These are phyloP conservation scores for Scaptomyza montana DNA, from an alignment of 1,140 invertebrate species.

Conservation along the genomic window DNA sequence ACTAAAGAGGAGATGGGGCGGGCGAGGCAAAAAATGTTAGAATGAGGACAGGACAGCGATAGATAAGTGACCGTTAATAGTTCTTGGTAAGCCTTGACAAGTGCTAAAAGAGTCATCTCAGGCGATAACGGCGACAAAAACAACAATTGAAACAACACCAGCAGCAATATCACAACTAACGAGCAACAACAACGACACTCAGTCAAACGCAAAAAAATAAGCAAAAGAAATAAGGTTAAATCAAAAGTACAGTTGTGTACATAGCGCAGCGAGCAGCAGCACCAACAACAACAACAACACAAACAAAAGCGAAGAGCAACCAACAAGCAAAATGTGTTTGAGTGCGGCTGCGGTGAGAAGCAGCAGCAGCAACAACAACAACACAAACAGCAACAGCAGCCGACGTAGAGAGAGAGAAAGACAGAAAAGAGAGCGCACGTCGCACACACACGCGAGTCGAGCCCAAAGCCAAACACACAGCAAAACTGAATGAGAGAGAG, in stretches of 20 bases:
- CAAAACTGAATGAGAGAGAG: slow-evolving; percentile 40
- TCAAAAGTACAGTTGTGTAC: slow-evolving; percentile 82
- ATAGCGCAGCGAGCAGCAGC: slow-evolving; percentile 69
- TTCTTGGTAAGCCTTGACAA: slow-evolving; percentile 27
- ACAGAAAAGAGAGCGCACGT: slow-evolving; percentile 68
- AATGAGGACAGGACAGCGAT: neutral
- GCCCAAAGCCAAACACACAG: slow-evolving; percentile 51
- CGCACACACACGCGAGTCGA: slow-evolving; percentile 75
- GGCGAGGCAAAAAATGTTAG: neutral
- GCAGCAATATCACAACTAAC: slow-evolving; percentile 19
- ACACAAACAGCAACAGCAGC: slow-evolving; percentile 14
- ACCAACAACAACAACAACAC: slow-evolving; percentile 69
- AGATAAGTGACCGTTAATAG: slow-evolving; percentile 13
- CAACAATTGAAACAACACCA: neutral
- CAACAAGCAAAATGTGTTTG: slow-evolving; percentile 79
- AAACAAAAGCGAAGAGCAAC: slow-evolving; percentile 62
- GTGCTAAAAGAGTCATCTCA: slow-evolving; percentile 37
- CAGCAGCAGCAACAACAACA: slow-evolving; percentile 37
- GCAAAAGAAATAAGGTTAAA: slow-evolving; percentile 80
- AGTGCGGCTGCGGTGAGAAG: slow-evolving; percentile 74
- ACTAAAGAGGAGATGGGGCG: neutral
- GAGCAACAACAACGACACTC: slow-evolving; percentile 33
- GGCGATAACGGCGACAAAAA: slow-evolving; percentile 40
- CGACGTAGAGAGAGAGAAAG: slow-evolving; percentile 51
- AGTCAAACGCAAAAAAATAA: slow-evolving; percentile 61